Evolutionary conservation across 2,888 invertebrate species (phyloP).

Genomic region (Ptilodon capucinus): DNA sequence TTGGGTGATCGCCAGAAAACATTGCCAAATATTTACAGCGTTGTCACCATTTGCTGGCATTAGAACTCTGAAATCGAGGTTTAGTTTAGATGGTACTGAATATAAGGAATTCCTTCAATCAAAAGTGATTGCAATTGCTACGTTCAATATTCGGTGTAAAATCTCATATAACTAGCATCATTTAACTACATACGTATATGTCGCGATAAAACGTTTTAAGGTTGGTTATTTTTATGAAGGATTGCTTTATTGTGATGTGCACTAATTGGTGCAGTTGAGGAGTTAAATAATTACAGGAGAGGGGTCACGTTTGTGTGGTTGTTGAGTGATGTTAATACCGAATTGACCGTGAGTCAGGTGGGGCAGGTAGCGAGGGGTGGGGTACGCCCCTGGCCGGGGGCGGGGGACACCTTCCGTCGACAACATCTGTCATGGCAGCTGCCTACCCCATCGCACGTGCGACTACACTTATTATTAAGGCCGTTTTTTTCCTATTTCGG

Average conservation of each 20-base stretch:
- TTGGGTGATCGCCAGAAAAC: slow-evolving; percentile 64
- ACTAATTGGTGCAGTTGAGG: slow-evolving; percentile 19
- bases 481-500: slow-evolving; percentile 55
- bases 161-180: background rate
- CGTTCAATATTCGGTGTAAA: slow-evolving; percentile 22
- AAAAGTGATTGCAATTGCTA: slow-evolving; percentile 24
- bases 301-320: slow-evolving; percentile 19
- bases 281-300: slow-evolving; percentile 18
- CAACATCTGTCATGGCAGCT: slow-evolving; percentile 79
- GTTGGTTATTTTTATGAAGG: background rate
- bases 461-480: slow-evolving; percentile 73
- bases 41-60: slow-evolving; percentile 54
- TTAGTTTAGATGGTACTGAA: slow-evolving; percentile 44
- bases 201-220: background rate
- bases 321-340: slow-evolving; percentile 33
- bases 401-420: slow-evolving; percentile 55
- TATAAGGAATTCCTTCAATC: slow-evolving; percentile 33
- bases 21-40: slow-evolving; percentile 67
- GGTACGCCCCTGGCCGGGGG: slow-evolving; percentile 30
- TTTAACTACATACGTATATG: background rate
- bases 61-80: slow-evolving; percentile 43
- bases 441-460: slow-evolving; percentile 73
- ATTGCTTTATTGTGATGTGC: slow-evolving; percentile 8
- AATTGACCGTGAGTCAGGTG: slow-evolving; percentile 52
- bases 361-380: slow-evolving; percentile 53